A percentile compares a stretch with the other conserved stretches of the same genome.
Evolutionary conservation across 1,140 invertebrate genomes (phyloP).

Genomic region (Thaumatotibia leucotreta): DNA sequence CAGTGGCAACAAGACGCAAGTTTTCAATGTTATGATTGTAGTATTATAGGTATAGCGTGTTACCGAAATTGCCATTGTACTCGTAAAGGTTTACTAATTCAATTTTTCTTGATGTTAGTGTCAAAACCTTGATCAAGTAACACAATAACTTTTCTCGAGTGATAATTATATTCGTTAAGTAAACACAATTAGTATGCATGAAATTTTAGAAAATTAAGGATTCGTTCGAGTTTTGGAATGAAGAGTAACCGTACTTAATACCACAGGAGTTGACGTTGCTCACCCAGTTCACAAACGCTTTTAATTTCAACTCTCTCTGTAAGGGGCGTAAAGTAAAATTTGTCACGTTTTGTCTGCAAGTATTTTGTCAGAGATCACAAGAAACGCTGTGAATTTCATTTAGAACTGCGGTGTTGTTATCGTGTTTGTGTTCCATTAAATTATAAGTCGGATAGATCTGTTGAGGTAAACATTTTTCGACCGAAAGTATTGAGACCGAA

Average conservation of each 20-base stretch:
- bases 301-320: neutral
- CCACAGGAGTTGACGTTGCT: neutral
- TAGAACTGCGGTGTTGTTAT: slow-evolving; percentile 49
- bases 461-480: slow-evolving; percentile 50
- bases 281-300: neutral
- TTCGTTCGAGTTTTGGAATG: neutral
- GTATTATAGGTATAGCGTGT: too few species aligned
- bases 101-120: neutral
- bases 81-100: neutral
- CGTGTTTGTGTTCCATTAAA: slow-evolving; percentile 59
- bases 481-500: neutral
- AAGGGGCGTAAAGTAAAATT: neutral
- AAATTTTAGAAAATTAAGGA: neutral
- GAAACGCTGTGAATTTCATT: slow-evolving; percentile 40
- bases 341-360: neutral
- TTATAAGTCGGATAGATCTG: slow-evolving; percentile 41
- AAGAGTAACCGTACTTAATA: neutral
- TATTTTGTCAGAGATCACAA: slow-evolving; percentile 20
- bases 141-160: neutral
- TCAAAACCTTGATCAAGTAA: neutral
- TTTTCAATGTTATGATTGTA: too few species aligned
- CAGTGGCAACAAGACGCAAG: too few species aligned
- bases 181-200: neutral
- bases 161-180: neutral
- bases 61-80: too few species aligned